phyloP scores from a whole-genome alignment of 2,113 vertebrate genomes.

The Pheucticus melanocephalus region DNA sequence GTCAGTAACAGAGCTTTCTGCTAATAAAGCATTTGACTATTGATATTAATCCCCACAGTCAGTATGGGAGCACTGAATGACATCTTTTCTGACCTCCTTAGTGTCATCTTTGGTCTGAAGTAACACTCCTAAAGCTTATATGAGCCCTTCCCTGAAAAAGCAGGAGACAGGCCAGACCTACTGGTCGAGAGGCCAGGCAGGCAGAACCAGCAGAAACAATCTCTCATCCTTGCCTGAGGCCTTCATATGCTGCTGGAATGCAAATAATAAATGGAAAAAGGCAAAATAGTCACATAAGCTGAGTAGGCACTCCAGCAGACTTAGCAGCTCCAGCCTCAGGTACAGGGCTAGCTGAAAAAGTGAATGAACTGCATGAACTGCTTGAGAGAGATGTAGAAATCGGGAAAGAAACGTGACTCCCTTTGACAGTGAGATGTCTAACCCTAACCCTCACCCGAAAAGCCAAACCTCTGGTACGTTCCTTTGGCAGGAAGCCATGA shows the following conservation, averaged over 20 bases:
- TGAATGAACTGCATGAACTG: background rate
- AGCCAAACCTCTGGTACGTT: background rate
- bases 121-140: background rate
- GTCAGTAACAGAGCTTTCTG: background rate
- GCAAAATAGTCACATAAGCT: background rate
- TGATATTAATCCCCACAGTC: background rate
- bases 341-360: background rate
- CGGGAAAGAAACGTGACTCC: background rate
- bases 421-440: background rate
- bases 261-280: background rate
- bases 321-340: background rate
- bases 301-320: background rate
- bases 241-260: background rate
- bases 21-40: background rate
- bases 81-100: conserved; percentile 4
- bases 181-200: background rate
- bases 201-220: background rate
- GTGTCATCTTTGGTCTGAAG: background rate
- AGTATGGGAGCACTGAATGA: background rate
- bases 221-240: background rate
- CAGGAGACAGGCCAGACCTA: background rate
- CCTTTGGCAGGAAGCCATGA: background rate
- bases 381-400: background rate
- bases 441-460: background rate
- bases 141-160: background rate